A percentile compares a stretch with the other conserved stretches of the same genome.
phyloP scores from a whole-genome alignment of 2,113 vertebrate species.

The Sylvietta virens region DNA sequence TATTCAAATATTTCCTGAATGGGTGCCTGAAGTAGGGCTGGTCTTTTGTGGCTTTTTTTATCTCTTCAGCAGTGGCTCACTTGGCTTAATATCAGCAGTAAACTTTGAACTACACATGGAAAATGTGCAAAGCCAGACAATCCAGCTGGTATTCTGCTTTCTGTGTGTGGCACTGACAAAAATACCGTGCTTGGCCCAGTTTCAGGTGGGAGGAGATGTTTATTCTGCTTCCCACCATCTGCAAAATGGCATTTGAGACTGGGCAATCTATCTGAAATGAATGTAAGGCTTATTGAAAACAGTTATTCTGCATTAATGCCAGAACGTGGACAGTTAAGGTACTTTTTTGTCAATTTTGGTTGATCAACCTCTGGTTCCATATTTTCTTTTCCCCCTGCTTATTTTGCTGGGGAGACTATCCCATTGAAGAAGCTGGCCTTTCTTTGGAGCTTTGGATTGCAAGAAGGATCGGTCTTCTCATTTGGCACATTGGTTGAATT shows the following conservation, averaged over 20 bases:
- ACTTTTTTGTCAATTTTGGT: neutral
- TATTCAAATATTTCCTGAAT: slow-evolving; percentile 28
- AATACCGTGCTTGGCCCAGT: neutral
- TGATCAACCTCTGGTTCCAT: neutral
- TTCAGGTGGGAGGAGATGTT: neutral
- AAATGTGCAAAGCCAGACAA: neutral
- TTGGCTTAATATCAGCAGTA: slow-evolving; percentile 25
- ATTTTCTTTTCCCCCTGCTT: neutral
- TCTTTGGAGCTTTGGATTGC: neutral
- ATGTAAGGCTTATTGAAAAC: neutral
- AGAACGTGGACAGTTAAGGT: neutral
- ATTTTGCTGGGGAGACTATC: neutral
- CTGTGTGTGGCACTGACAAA: neutral
- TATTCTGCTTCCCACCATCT: neutral
- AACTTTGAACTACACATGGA: neutral
- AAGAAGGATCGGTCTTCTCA: neutral
- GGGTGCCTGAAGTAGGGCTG: neutral
- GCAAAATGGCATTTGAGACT: neutral
- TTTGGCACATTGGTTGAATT: neutral
- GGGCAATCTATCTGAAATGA: neutral
- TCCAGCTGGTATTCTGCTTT: slow-evolving; percentile 3
- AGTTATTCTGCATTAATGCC: neutral
- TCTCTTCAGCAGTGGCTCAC: slow-evolving; percentile 10
- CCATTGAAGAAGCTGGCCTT: neutral
- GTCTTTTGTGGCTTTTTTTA: neutral